Evolutionary conservation across 2,113 vertebrate genomes (phyloP).

Genomic region (Oryctolagus cuniculus): mOryCun1.1 NC_091443.1:4016001-4016500

Average conservation of each 20-base stretch:
- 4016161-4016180: neutral
- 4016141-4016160: neutral
- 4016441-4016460: neutral
- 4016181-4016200: neutral
- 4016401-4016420: neutral
- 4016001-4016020: slow-evolving; percentile 44
- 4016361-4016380: neutral
- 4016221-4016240: neutral
- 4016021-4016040: slow-evolving; percentile 1
- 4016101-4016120: neutral
- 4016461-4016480: slow-evolving; percentile 16
- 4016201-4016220: neutral
- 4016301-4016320: neutral
- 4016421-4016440: neutral
- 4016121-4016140: neutral
- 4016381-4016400: neutral
- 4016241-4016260: neutral
- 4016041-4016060: neutral
- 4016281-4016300: neutral
- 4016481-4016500: neutral
- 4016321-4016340: neutral
- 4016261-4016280: neutral
- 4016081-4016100: slow-evolving; percentile 14
- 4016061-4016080: slow-evolving; percentile 10
- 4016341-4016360: neutral